A percentile compares a stretch with the other conserved stretches of the same genome.
Evolutionary conservation across 2,113 vertebrate species (phyloP).

Genomic region (Morone chrysops): DNA sequence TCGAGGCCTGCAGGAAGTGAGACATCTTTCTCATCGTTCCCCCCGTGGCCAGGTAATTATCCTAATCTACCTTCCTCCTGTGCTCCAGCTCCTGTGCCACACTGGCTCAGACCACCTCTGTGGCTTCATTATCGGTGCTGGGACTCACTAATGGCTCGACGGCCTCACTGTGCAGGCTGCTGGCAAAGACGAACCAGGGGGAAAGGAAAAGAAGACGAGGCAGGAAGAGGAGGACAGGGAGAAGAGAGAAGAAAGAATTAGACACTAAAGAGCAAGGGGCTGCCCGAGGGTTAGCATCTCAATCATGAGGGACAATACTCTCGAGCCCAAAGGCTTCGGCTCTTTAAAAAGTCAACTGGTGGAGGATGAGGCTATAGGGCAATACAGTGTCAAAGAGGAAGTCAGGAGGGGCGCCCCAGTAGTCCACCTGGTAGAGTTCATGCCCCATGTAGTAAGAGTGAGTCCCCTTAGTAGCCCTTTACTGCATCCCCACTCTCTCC

Average conservation of each 20-base stretch:
- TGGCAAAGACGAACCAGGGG: slow-evolving; percentile 44
- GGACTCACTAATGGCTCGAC: slow-evolving; percentile 77
- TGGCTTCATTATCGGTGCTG: slow-evolving; percentile 79
- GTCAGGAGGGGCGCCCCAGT: neutral
- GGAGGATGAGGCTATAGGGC: slow-evolving; percentile 40
- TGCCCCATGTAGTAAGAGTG: no score
- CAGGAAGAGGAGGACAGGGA: slow-evolving; percentile 28
- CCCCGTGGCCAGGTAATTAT: slow-evolving; percentile 78
- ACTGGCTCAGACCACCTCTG: slow-evolving; percentile 77
- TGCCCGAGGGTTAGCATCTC: slow-evolving; percentile 76
- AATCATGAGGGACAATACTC: slow-evolving; percentile 71
- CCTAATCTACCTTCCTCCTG: slow-evolving; percentile 78
- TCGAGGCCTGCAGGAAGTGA: slow-evolving; percentile 62
- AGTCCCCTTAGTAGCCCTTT: no score
- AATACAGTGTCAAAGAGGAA: slow-evolving; percentile 30
- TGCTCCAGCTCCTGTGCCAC: slow-evolving; percentile 65
- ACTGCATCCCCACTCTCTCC: no score
- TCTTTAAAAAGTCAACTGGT: slow-evolving; percentile 48
- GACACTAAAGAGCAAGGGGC: slow-evolving; percentile 57
- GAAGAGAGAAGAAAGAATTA: slow-evolving; percentile 30
- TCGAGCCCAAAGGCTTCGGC: slow-evolving; percentile 48
- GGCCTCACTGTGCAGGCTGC: slow-evolving; percentile 66
- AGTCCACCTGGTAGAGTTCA: no score
- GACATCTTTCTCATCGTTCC: slow-evolving; percentile 57
- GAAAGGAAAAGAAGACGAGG: slow-evolving; percentile 6